Percentiles rank a stretch among this genome's conserved stretches.
phyloP scores from a whole-genome alignment of 2,797 vertebrate species.

The Neosilurus mollespiculum region DNA sequence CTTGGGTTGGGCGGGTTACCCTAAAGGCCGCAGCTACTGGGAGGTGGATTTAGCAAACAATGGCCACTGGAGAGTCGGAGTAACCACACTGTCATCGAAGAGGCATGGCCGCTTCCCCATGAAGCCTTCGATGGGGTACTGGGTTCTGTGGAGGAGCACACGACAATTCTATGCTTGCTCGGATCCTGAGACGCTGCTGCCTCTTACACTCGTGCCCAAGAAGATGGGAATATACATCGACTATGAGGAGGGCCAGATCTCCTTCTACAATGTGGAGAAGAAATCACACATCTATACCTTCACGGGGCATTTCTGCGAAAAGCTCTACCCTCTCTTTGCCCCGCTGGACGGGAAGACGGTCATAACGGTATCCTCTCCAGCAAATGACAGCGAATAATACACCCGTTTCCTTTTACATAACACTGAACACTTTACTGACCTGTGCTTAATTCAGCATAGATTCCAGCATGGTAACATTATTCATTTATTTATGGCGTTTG shows the following conservation, averaged over 20 bases:
- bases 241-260: slow-evolving; percentile 77
- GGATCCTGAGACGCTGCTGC: slow-evolving; percentile 66
- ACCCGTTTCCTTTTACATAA: background rate
- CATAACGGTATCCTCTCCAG: slow-evolving; percentile 62
- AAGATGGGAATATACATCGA: slow-evolving; percentile 74
- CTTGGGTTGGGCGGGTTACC: slow-evolving; percentile 59
- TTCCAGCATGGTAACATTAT: background rate
- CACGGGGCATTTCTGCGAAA: slow-evolving; percentile 65
- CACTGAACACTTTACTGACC: background rate
- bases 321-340: slow-evolving; percentile 75
- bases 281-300: slow-evolving; percentile 78
- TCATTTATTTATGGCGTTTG: background rate
- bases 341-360: slow-evolving; percentile 71
- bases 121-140: slow-evolving; percentile 56
- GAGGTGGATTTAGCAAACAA: slow-evolving; percentile 60
- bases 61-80: slow-evolving; percentile 61
- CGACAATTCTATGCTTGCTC: slow-evolving; percentile 71
- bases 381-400: background rate
- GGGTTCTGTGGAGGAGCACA: slow-evolving; percentile 72
- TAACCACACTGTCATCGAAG: slow-evolving; percentile 52
- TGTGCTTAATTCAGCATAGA: background rate
- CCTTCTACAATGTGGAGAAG: slow-evolving; percentile 75
- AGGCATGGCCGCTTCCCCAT: slow-evolving; percentile 59
- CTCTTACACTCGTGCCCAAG: slow-evolving; percentile 57
- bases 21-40: slow-evolving; percentile 61